These are phyloP conservation scores for Ceratina australensis DNA, from an alignment of 1,140 invertebrate species.

Conservation along the genomic window DNA sequence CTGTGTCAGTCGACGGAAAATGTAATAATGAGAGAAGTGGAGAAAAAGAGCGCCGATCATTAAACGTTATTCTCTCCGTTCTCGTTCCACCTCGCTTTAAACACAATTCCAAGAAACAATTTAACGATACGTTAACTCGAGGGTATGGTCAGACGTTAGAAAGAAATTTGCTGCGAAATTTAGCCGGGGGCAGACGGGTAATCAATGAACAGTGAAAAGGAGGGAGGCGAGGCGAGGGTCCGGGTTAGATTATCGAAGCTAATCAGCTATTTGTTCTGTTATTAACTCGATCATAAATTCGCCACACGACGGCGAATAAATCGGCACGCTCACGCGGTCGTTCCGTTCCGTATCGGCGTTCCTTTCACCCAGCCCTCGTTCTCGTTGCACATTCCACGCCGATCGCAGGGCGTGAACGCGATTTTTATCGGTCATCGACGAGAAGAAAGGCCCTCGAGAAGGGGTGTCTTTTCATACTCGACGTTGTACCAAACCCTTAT, in stretches of 20 bases:
- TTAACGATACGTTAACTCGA: neutral
- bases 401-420: slow-evolving; percentile 51
- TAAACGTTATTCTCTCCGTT: neutral
- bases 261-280: slow-evolving; percentile 56
- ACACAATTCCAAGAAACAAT: too few relatives aligned
- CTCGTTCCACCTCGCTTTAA: neutral
- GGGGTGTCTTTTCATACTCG: slow-evolving; percentile 39
- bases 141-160: neutral
- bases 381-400: slow-evolving; percentile 54
- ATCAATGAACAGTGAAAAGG: neutral
- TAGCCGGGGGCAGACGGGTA: neutral
- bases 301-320: slow-evolving; percentile 44
- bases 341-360: slow-evolving; percentile 8
- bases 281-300: slow-evolving; percentile 62
- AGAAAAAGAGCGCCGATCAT: neutral
- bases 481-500: slow-evolving; percentile 22
- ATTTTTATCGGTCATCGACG: slow-evolving; percentile 58
- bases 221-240: neutral
- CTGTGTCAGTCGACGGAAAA: slow-evolving; percentile 34
- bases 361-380: slow-evolving; percentile 43
- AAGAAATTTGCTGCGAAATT: slow-evolving; percentile 3
- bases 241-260: slow-evolving; percentile 47
- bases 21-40: slow-evolving; percentile 1
- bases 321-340: slow-evolving; percentile 48
- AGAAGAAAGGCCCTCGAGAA: slow-evolving; percentile 42